These are phyloP conservation scores for Mechanitis messenoides DNA, from an alignment of 2,888 invertebrate species.

Conservation along the genomic window DNA sequence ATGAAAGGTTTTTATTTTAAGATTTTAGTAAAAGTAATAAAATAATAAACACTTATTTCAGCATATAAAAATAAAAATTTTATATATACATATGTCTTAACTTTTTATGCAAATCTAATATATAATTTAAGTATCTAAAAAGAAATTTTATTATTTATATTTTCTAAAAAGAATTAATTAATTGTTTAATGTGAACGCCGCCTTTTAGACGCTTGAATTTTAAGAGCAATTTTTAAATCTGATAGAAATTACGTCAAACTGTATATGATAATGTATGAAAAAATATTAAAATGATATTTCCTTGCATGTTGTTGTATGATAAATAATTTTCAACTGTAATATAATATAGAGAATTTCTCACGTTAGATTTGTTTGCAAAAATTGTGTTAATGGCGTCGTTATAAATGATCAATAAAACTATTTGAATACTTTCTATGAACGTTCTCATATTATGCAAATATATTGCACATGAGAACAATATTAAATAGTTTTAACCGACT, in stretches of 20 bases:
- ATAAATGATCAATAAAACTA: not conserved
- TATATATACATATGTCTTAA: too few species aligned
- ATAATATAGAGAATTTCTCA: not conserved
- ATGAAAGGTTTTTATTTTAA: too few species aligned
- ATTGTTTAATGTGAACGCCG: not conserved
- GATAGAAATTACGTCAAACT: not conserved
- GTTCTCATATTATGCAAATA: conserved; percentile 34
- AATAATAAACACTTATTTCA: too few species aligned
- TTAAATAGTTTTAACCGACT: conserved; percentile 30
- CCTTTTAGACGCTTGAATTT: not conserved
- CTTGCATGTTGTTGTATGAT: not conserved
- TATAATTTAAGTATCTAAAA: too few species aligned
- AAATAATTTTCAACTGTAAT: not conserved
- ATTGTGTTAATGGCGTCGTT: not conserved
- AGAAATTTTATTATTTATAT: too few species aligned
- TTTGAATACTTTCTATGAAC: conserved; percentile 3
- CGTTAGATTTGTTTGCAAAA: not conserved
- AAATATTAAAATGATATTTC: not conserved
- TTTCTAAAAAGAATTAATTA: not conserved
- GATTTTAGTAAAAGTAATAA: too few species aligned
- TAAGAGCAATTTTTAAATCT: not conserved
- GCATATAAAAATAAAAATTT: too few species aligned
- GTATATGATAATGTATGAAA: not conserved
- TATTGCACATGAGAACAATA: conserved; percentile 28
- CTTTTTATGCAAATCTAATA: too few species aligned